Percentiles rank a stretch among this genome's conserved stretches.
phyloP scores from a whole-genome alignment of 2,888 invertebrate species.

The Euclidia mi region DNA sequence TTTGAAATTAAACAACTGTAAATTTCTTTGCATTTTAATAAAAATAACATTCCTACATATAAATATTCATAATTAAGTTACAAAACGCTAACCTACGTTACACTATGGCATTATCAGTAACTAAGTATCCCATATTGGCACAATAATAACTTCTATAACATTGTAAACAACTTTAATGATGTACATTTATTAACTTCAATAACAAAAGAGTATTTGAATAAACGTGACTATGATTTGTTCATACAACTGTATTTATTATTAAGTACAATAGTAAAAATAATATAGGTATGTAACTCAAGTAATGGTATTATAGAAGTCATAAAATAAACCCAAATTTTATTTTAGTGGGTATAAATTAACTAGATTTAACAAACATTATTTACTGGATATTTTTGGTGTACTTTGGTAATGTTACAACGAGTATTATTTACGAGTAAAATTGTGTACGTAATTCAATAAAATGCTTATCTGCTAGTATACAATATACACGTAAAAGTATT shows the following conservation, averaged over 20 bases:
- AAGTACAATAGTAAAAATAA: constrained; percentile 45
- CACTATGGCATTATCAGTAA: constrained; percentile 60
- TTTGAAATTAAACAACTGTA: constrained; percentile 23
- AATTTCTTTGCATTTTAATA: constrained; percentile 76
- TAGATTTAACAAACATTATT: not conserved
- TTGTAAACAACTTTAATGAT: constrained; percentile 20
- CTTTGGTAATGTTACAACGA: constrained; percentile 31
- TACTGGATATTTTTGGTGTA: constrained; percentile 21
- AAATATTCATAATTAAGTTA: constrained; percentile 77
- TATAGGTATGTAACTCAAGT: not conserved
- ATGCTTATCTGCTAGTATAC: constrained; percentile 39
- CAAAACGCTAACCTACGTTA: constrained; percentile 74
- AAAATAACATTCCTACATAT: constrained; percentile 84
- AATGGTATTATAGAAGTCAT: too few relatives aligned
- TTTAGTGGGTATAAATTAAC: not conserved
- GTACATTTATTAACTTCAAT: constrained; percentile 6
- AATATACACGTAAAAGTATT: constrained; percentile 44
- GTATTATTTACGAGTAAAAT: constrained; percentile 13
- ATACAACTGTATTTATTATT: constrained; percentile 25
- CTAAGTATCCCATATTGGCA: constrained; percentile 74
- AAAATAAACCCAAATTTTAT: not conserved
- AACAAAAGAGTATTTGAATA: not conserved
- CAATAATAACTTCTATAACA: constrained; percentile 53
- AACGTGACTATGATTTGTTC: constrained; percentile 14
- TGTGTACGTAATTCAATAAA: constrained; percentile 20